Evolutionary conservation across 2,888 invertebrate genomes (phyloP).

Genomic region (Tolmerus cingulatus): DNA sequence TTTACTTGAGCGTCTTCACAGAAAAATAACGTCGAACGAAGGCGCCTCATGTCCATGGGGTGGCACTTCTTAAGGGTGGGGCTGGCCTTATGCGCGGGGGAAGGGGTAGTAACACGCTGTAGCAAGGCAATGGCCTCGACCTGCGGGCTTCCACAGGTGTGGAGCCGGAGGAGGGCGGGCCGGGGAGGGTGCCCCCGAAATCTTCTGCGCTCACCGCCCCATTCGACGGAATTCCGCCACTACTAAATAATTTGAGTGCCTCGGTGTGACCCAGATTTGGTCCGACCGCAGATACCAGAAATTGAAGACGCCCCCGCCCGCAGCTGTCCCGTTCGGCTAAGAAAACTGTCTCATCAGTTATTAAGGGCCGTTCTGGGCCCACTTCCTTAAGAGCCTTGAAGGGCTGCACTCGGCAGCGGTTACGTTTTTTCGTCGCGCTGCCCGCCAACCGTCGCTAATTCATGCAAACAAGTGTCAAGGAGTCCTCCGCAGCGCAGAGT

Average conservation of each 20-base stretch:
- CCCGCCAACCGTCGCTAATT: slow-evolving; percentile 10
- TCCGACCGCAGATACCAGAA: not conserved
- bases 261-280: not conserved
- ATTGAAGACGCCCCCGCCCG: not conserved
- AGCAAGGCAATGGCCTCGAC: slow-evolving; percentile 2
- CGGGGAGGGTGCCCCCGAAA: not conserved
- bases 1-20: not conserved
- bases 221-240: not conserved
- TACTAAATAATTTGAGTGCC: not conserved
- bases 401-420: not conserved
- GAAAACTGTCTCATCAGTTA: not conserved
- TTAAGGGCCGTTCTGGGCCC: not conserved
- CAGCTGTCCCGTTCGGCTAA: not conserved
- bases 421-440: not conserved
- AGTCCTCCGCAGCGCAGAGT: not conserved
- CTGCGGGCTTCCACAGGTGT: slow-evolving; percentile 3
- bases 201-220: not conserved
- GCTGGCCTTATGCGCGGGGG: not conserved
- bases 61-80: not conserved
- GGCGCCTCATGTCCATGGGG: no score
- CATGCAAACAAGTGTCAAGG: slow-evolving; percentile 23
- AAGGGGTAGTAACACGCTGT: not conserved
- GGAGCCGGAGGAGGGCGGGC: not conserved
- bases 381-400: not conserved
- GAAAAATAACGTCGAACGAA: not conserved